Base-by-base conservation (phyloP, 2,888 invertebrate genomes). In the Herminia tarsipennalis region DNA sequence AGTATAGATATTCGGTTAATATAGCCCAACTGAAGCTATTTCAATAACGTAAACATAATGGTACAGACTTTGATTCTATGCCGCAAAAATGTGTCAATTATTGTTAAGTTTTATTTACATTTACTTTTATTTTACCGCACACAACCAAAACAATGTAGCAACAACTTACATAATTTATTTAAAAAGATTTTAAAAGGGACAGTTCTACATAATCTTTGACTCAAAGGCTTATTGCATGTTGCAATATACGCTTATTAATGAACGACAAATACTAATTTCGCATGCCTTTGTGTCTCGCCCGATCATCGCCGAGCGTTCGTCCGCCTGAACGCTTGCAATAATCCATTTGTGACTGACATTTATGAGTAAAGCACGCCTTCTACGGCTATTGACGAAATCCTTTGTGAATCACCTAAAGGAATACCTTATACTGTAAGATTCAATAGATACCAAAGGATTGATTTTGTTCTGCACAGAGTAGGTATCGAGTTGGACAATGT, bases 201-300 rank as follows among this genome's bases (percentile, higher is more conserved):
- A 2, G 29, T 21, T 5, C 5, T 28, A 16, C 16, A 33, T 73
- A 60, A 56, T 76, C 67, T 66, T 51, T 64, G 67, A 21, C 34
- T 14, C 46, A 51, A 53, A 58, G 42, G 45, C 33, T 43, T 54
- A 56, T 62, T 54, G 64, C 50, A 50, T 49, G 41, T 61, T 57
- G 58, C 65, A 56, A 74, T 70, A 68, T 67, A 63, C 66, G 64
- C 62, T 72, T 73, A 67, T 61, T 76, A 81, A 76, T 78, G 73
- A 76, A 78, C 79, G 77, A 77, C 80, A 78, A 79, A 81, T 60
- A 78, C 76, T 78, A 83, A 83, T 83, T 80, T 79, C 78, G 66
- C 69, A 70, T 78, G 75, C 81, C 82, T 83, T 82, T 84, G 83
- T 81, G 66, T 48, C 52, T 43, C 41, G 44, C 21, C 38, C 53